Base-by-base conservation (phyloP, 2,888 invertebrate genomes). In the Drosophila peninsularis region DNA sequence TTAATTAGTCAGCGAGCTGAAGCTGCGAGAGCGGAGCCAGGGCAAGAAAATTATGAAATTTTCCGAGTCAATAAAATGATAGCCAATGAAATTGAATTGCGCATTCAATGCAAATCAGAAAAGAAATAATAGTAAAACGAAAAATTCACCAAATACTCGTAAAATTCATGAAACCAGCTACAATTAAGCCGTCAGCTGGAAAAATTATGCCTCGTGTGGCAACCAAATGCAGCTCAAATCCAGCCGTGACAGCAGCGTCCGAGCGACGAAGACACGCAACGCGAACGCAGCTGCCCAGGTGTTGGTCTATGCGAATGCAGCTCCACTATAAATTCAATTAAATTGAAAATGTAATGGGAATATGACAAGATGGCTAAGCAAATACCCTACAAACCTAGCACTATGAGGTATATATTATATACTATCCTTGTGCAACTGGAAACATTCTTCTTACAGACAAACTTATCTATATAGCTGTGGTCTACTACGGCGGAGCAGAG, bases 151-250 rank as follows among this genome's bases (percentile, higher is more conserved):
- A 47, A 49, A 9, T 11, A 36, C 19, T 37, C 37, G 53, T 53
- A 49, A 42, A 24, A 41, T 30, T 55, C 36, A 53, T 62, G 53
- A 66, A 68, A 70, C 74, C 56, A 57, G 69, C 49, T 32, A 55
- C 77, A 74, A 79, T 84, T 79, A 80, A 84, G 74, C 58, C 66
- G 66, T 55, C 65, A 76, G 62, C 58, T 75, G 70, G 39, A 71
- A 80, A 81, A 72, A 72, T 24, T 81, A 76, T 82, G 66, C 41
- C 49, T 32, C 34, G 47, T 70, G 70, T 70, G 66, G 76, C 77
- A 77, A 71, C 63, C 65, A 69, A 71, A 68, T 80, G 71, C 80
- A 79, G 80, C 79, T 79, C 42, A 62, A 80, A 75, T 74, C 44
- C 62, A 78, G 65, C 62, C 54, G 62, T 74, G 82, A 82, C 84